phyloP scores from a whole-genome alignment of 2,797 vertebrate species.

The Euphonia xanthogaster region DNA sequence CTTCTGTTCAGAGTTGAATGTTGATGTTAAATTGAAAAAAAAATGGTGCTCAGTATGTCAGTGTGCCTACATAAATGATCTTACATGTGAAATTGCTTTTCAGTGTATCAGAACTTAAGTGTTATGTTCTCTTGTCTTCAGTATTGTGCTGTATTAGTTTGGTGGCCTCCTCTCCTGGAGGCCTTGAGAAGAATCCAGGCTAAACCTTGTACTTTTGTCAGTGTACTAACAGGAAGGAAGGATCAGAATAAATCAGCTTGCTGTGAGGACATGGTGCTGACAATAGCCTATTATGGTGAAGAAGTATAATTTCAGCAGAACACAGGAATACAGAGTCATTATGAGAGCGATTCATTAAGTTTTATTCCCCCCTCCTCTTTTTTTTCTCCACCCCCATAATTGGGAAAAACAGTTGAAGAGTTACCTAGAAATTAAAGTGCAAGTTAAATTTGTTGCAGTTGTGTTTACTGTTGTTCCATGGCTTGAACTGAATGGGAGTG shows the following conservation, averaged over 20 bases:
- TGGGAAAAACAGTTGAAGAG: background rate
- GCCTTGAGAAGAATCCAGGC: background rate
- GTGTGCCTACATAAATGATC: conserved; percentile 65
- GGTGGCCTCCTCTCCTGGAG: background rate
- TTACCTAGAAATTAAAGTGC: background rate
- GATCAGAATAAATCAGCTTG: conserved; percentile 32
- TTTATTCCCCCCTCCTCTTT: background rate
- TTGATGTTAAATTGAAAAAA: conserved; percentile 51
- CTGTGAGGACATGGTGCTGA: conserved; percentile 43
- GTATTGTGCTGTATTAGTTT: conserved; percentile 59
- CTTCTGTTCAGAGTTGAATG: conserved; percentile 9
- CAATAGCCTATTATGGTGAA: background rate
- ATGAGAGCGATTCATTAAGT: background rate
- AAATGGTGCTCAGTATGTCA: conserved; percentile 43
- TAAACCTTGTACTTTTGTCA: conserved; percentile 5
- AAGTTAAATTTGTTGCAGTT: background rate
- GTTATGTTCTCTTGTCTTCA: conserved; percentile 50
- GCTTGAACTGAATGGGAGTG: background rate
- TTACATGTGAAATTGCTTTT: conserved; percentile 52
- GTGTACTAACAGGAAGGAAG: conserved; percentile 10
- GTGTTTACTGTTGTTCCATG: background rate
- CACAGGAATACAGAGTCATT: background rate
- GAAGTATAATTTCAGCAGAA: conserved; percentile 3
- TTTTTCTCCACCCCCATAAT: background rate
- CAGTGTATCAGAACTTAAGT: conserved; percentile 42